Evolutionary conservation across 1,140 invertebrate species (phyloP), one percentile per base, ranked within the genome.

Genomic region (Arion vulgaris): DNA sequence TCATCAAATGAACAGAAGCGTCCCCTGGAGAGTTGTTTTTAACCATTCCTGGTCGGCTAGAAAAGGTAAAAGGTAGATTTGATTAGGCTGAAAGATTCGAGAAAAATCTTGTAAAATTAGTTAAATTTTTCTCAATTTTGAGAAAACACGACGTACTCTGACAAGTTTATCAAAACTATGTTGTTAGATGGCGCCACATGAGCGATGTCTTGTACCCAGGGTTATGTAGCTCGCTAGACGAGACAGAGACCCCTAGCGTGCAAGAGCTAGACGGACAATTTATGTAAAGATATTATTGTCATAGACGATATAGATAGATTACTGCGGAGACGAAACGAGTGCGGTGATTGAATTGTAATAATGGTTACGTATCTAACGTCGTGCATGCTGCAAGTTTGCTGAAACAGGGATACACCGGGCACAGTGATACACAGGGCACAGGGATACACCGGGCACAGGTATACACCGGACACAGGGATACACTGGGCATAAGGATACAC

Each of bases 91-190:
- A 66, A n/a, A 66, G 62, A 66, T 66, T 66, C 28, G n/a, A 66
- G 62, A 66, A 66, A 57, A 66, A 66, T 66, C 62, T 32, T 32
- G 62, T 66, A 66, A 66, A 66, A 66, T 66, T 66, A 66, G 62
- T 66, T 66, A 66, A 66, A 66, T 66, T 66, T 66, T 66, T 28
- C 28, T 66, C 62, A 66, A 7, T 32, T 66, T 66, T 34, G n/a
- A 32, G 62, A 66, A 66, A 66, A 66, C n/a, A 28, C 17, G 62
- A 32, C 62, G 28, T 66, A 7, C 62, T 17, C 7, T 17, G 62
- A 5, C 62, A 28, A 66, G 62, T 28, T 66, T 66, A 66, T 66
- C 62, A 66, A 66, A 66, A 1, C 62, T 66, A 23, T n/a, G 62
- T 28, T 28, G 62, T 66, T 66, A 32, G 62, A 66, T 66, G 62